phyloP scores from a whole-genome alignment of 2,888 invertebrate genomes.

The Harpalus rubripes region DNA sequence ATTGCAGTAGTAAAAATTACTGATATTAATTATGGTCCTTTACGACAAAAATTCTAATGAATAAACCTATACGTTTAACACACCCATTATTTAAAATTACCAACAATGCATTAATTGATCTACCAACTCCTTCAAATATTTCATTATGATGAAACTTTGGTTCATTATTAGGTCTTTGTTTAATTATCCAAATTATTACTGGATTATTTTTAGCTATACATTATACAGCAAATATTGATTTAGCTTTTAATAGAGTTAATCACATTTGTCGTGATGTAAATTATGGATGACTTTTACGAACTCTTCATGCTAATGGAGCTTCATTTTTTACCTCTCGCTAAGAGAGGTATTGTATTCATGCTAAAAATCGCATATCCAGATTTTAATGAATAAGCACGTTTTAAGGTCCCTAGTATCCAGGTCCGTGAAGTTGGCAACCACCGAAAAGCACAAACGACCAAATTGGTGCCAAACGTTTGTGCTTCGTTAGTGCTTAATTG shows the following conservation, averaged over 20 bases:
- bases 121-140: constrained; percentile 83
- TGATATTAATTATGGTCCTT: constrained; percentile 79
- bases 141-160: constrained; percentile 85
- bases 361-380: too few relatives aligned
- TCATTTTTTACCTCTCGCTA: too few relatives aligned
- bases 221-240: constrained; percentile 82
- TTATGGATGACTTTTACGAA: constrained; percentile 82
- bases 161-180: constrained; percentile 80
- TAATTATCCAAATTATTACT: constrained; percentile 82
- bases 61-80: constrained; percentile 77
- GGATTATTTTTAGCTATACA: constrained; percentile 86
- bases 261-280: constrained; percentile 87
- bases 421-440: too few relatives aligned
- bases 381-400: too few relatives aligned
- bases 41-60: constrained; percentile 80
- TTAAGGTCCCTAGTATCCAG: too few relatives aligned
- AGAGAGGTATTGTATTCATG: too few relatives aligned
- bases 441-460: too few relatives aligned
- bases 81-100: constrained; percentile 82
- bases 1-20: constrained; percentile 79
- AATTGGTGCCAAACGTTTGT: too few relatives aligned
- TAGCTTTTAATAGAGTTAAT: constrained; percentile 84
- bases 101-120: constrained; percentile 80
- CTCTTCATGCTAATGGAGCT: constrained; percentile 84
- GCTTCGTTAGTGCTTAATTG: too few relatives aligned